A percentile compares a stretch with the other conserved stretches of the same genome.
These are phyloP conservation scores for Astropecten irregularis DNA, from an alignment of 53 echinoderm and acorn worm genomes.

Conservation along the genomic window DNA sequence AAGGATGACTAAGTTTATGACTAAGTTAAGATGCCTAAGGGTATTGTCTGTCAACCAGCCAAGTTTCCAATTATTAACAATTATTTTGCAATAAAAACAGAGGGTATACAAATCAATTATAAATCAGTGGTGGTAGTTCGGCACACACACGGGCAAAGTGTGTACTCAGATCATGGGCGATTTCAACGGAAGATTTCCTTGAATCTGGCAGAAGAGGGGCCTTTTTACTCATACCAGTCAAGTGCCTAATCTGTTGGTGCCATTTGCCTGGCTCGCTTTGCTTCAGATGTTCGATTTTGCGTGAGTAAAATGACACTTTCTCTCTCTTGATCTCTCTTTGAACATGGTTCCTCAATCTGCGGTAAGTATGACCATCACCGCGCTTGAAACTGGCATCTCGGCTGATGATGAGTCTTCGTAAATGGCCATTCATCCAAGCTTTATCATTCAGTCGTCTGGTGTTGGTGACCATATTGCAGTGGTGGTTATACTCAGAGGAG, in stretches of 20 bases:
- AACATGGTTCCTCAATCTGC: not conserved
- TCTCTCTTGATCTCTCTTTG: conserved; percentile 1
- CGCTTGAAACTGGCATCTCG: no score
- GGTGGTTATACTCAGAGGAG: conserved; percentile 2
- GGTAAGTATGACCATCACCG: no score
- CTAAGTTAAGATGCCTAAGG: no score
- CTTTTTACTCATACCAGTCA: conserved; percentile 10
- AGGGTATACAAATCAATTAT: no score
- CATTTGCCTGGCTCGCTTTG: conserved; percentile 15
- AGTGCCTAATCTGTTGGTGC: conserved; percentile 23
- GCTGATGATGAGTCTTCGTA: no score
- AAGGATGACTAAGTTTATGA: no score
- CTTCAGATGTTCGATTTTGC: conserved; percentile 2
- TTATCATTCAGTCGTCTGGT: conserved; percentile 11
- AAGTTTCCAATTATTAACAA: no score
- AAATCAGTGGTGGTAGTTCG: conserved; percentile 51
- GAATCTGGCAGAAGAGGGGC: not conserved
- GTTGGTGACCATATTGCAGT: conserved; percentile 20
- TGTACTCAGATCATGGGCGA: conserved; percentile 5
- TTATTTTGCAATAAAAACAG: no score
- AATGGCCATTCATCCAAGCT: conserved; percentile 40
- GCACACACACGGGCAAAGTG: no score
- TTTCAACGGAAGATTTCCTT: not conserved
- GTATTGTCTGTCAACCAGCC: no score
- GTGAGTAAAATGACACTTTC: not conserved